These are phyloP conservation scores for honey bee (Apis mellifera) DNA, from an alignment of 1,140 invertebrate species.

Conservation along the genomic window DNA sequence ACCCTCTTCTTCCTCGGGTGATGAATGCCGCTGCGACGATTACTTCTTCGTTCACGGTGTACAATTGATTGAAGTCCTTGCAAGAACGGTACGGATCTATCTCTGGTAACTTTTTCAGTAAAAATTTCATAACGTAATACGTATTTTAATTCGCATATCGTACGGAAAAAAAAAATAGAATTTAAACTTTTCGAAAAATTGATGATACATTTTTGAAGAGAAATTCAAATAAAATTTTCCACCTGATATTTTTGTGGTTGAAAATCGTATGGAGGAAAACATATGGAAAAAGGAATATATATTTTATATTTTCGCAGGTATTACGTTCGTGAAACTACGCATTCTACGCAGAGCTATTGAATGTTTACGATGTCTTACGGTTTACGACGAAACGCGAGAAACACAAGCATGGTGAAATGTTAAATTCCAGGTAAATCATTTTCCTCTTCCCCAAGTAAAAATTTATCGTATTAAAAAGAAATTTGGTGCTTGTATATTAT, in stretches of 20 bases:
- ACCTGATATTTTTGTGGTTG: neutral
- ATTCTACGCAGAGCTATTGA: slow-evolving; percentile 46
- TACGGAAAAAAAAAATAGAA: too few species aligned
- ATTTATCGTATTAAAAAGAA: neutral
- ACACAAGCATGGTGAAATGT: slow-evolving; percentile 38
- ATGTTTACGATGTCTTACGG: slow-evolving; percentile 55
- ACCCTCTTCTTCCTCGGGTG: slow-evolving; percentile 16
- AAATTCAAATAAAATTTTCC: too few species aligned
- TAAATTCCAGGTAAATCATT: slow-evolving; percentile 6
- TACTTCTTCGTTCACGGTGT: neutral
- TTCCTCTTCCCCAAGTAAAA: neutral
- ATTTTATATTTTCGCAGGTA: slow-evolving; percentile 34
- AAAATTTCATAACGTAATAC: too few species aligned
- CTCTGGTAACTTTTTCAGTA: too few species aligned
- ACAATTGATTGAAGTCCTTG: too few species aligned
- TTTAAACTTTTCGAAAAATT: too few species aligned
- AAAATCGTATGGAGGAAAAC: neutral
- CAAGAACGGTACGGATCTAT: too few species aligned
- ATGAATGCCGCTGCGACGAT: neutral
- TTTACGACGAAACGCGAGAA: slow-evolving; percentile 64
- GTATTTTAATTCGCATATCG: too few species aligned
- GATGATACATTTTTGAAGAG: too few species aligned
- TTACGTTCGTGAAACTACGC: slow-evolving; percentile 51
- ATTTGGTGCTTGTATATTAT: neutral
- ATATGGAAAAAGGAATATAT: neutral